A percentile compares a stretch with the other conserved stretches of the same genome.
Conservation (phyloP, 2,888 invertebrate genomes). For the Macrophya annulata region DNA sequence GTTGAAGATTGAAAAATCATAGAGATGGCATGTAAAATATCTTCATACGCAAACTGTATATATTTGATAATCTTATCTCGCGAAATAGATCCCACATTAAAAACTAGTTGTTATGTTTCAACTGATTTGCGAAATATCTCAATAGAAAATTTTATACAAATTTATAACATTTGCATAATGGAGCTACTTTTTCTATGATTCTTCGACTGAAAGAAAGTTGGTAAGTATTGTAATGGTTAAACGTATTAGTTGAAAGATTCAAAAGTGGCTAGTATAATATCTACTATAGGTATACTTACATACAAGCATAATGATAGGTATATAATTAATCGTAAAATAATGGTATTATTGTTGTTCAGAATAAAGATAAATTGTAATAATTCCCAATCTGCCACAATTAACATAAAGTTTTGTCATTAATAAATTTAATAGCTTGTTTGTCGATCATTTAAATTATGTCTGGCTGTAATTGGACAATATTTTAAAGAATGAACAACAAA, state of each 20-base stretch:
- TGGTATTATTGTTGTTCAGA: conserved; percentile 12
- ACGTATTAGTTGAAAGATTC: conserved; percentile 9
- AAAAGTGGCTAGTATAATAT: conserved; percentile 14
- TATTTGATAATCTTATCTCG: neutral
- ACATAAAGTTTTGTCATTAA: conserved; percentile 74
- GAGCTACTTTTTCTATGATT: neutral
- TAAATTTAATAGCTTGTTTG: conserved; percentile 66
- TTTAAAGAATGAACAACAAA: neutral
- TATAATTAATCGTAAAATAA: conserved; percentile 61
- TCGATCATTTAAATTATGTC: neutral
- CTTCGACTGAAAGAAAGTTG: neutral
- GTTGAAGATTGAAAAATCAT: conserved; percentile 1
- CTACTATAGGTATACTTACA: conserved; percentile 44
- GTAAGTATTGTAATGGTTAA: conserved; percentile 35
- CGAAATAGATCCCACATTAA: neutral
- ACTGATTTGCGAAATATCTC: conserved; percentile 2
- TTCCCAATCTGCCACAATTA: conserved; percentile 74
- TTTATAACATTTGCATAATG: neutral
- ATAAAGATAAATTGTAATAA: conserved; percentile 61
- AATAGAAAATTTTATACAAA: neutral
- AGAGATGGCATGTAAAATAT: neutral
- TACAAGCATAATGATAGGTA: conserved; percentile 54
- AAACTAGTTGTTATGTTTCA: conserved; percentile 15
- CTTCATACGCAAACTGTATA: neutral
- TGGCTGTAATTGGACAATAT: conserved; percentile 9